These are phyloP conservation scores for Nymphalis urticae DNA, from an alignment of 2,888 invertebrate species.

Conservation along the genomic window DNA sequence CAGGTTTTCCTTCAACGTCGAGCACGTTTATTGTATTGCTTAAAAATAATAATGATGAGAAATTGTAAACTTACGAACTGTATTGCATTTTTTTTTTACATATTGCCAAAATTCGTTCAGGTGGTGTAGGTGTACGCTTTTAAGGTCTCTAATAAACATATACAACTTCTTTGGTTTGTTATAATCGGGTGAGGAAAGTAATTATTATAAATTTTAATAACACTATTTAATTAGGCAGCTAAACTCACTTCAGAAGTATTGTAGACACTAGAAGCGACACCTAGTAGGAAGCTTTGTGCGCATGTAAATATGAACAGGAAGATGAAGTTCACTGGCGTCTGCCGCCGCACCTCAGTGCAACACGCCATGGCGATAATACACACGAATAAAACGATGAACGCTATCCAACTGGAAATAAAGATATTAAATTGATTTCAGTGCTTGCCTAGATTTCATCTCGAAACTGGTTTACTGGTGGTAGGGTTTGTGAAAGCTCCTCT, in stretches of 20 bases:
- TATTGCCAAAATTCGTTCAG: too few relatives aligned
- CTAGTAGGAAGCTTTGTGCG: slow-evolving; percentile 88
- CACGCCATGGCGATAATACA: slow-evolving; percentile 90
- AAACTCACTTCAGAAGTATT: slow-evolving; percentile 79
- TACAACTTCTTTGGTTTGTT: background rate
- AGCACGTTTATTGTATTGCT: too few relatives aligned
- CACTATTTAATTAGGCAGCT: background rate
- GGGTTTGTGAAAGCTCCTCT: too few relatives aligned
- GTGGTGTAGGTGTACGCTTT: too few relatives aligned
- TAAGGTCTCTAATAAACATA: too few relatives aligned
- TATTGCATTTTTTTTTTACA: too few relatives aligned
- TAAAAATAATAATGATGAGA: too few relatives aligned
- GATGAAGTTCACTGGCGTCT: slow-evolving; percentile 90
- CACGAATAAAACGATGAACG: slow-evolving; percentile 83
- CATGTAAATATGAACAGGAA: slow-evolving; percentile 89
- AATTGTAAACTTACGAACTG: too few relatives aligned
- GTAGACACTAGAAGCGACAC: slow-evolving; percentile 83
- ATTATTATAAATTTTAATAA: background rate
- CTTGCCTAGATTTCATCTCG: too few relatives aligned
- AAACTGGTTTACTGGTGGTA: too few relatives aligned
- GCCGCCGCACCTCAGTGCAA: slow-evolving; percentile 89
- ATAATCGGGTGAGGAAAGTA: background rate
- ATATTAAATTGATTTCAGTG: background rate
- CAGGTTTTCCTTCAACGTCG: too few relatives aligned
- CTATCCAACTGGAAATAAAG: slow-evolving; percentile 78